A percentile compares a stretch with the other conserved stretches of the same genome.
Evolutionary conservation across 2,888 invertebrate genomes (phyloP).

Genomic region (Drepana falcataria): DNA sequence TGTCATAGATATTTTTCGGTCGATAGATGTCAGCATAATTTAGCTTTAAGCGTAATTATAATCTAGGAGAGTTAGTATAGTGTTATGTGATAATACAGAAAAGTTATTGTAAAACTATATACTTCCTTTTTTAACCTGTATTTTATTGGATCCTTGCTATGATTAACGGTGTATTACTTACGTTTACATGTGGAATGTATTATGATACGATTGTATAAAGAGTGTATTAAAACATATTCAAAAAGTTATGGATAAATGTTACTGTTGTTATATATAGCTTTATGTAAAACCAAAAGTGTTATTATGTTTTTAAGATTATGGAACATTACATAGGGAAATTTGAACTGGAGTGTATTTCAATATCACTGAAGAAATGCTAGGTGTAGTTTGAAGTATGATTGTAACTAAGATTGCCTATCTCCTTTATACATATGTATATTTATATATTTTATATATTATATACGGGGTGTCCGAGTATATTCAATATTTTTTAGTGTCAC

Average conservation of each 20-base stretch:
- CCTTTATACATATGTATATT: not conserved
- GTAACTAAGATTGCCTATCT: constrained; percentile 7
- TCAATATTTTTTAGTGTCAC: too few species aligned
- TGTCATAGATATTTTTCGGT: constrained; percentile 63
- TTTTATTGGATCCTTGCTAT: constrained; percentile 38
- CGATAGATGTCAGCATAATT: constrained; percentile 63
- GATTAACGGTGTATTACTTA: constrained; percentile 31
- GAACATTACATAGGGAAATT: constrained; percentile 23
- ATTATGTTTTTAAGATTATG: constrained; percentile 68
- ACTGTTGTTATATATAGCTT: constrained; percentile 71
- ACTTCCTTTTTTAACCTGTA: constrained; percentile 52
- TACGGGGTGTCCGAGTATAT: too few species aligned
- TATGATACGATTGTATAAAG: constrained; percentile 40
- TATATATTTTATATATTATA: too few species aligned
- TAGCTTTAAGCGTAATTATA: constrained; percentile 57
- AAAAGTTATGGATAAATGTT: constrained; percentile 62
- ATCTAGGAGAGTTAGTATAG: constrained; percentile 39
- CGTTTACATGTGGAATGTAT: constrained; percentile 34
- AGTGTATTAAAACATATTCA: constrained; percentile 50
- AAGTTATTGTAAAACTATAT: constrained; percentile 38
- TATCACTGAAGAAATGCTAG: constrained; percentile 13
- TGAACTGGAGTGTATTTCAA: constrained; percentile 10
- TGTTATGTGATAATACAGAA: constrained; percentile 58
- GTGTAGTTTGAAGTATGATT: constrained; percentile 2
- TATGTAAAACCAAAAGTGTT: constrained; percentile 76